Evolutionary conservation across 2,797 vertebrate species (phyloP).

Genomic region (Clarias fuscus): DNA sequence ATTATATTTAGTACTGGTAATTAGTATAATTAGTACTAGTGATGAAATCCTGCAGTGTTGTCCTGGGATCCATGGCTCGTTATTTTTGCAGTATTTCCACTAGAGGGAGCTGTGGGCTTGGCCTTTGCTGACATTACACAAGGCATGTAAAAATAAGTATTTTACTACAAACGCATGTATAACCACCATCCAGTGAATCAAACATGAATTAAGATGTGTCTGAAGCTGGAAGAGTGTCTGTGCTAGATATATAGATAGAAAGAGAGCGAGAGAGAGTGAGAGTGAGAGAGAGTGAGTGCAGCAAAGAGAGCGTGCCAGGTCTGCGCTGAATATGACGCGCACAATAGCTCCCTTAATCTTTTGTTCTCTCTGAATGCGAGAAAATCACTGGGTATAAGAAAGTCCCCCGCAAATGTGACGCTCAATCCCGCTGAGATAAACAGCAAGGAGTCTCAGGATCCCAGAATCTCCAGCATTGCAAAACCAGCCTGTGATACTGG

Average conservation of each 20-base stretch:
- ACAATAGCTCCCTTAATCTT: conserved; percentile 21
- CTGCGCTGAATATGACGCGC: neutral
- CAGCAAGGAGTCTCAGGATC: conserved; percentile 6
- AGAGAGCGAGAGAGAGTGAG: neutral
- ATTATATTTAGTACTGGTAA: neutral
- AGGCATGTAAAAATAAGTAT: neutral
- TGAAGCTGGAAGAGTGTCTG: neutral
- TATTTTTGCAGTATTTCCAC: conserved; percentile 12
- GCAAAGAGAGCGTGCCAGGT: neutral
- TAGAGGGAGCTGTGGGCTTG: conserved; percentile 30
- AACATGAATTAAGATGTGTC: neutral
- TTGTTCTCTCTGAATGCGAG: neutral
- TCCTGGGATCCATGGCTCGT: neutral
- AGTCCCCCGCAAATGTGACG: conserved; percentile 1
- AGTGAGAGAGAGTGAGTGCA: neutral
- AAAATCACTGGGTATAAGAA: conserved; percentile 13
- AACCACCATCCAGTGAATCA: neutral
- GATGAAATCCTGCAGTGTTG: neutral
- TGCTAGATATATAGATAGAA: neutral
- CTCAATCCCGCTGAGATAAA: conserved; percentile 9
- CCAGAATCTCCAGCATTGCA: neutral
- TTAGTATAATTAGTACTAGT: neutral
- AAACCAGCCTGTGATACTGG: neutral
- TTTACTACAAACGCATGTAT: neutral
- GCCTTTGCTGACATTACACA: neutral